Percentiles rank a stretch among this genome's conserved stretches.
phyloP scores from a whole-genome alignment of 2,888 invertebrate species.

The Tiphia femorata region DNA sequence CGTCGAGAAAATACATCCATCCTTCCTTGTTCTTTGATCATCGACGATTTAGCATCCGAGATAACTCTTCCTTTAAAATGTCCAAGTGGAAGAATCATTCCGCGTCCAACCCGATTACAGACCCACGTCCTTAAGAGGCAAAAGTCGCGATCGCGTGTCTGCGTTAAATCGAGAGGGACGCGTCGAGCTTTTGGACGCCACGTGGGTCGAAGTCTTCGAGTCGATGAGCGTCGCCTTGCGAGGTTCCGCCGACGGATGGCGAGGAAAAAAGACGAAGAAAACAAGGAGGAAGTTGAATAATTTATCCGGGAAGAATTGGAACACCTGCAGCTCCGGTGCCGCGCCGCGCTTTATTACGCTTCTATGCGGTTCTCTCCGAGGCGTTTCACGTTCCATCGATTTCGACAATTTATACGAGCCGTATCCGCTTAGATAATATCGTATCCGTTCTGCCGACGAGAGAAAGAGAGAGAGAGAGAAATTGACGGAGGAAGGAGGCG shows the following conservation, averaged over 20 bases:
- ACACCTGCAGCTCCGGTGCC: constrained; percentile 11
- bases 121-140: no score
- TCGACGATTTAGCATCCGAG: neutral
- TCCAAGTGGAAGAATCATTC: no score
- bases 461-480: constrained; percentile 8
- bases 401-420: constrained; percentile 17
- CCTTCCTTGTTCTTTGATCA: neutral
- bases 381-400: constrained; percentile 22
- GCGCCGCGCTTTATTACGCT: constrained; percentile 4
- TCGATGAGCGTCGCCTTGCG: no score
- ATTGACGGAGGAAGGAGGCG: constrained; percentile 1
- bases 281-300: constrained; percentile 12
- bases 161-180: no score
- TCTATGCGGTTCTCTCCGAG: neutral
- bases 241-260: neutral
- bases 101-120: no score
- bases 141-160: no score
- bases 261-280: neutral
- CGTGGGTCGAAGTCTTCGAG: neutral
- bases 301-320: constrained; percentile 19
- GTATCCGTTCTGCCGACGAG: constrained; percentile 12
- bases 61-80: no score
- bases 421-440: constrained; percentile 21
- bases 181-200: no score
- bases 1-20: neutral